Base-by-base conservation (phyloP, 2,797 vertebrate species). In the Holocentrus rufus region DNA sequence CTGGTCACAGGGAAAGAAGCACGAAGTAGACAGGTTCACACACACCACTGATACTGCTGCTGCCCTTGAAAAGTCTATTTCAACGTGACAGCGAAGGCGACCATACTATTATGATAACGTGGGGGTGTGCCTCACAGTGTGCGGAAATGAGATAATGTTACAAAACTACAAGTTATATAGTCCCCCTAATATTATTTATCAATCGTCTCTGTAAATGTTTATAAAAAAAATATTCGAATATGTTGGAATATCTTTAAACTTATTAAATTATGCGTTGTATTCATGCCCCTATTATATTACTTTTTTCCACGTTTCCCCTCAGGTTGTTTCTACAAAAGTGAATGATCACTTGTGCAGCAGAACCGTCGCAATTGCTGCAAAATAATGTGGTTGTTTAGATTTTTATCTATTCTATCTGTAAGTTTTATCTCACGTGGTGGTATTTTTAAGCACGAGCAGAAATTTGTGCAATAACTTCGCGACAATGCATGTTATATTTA, bases 61-160 rank as follows among this genome's bases (percentile, higher is more conserved):
- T 93, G 93, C 80, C 94, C 94, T 95, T 95, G 91, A 93, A 90
- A 75, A 85, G 81, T 81, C 52, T 80, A 62, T 54, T 81, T 89
- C 77, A 91, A 90, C 64, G 79, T 90, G 86, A 87, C 86, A 80
- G 69, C 2, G 20, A 71, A 62, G 55, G 0, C 5, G 90, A 82
- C 68, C 20, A 85, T 90, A 93, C 93, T 92, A 94, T 85, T 87
- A 22, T 57, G 1, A 1, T 0, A 0, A 20, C 0, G 39, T 25
- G 63, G 83, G 85, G 86, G 86, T 56, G 30, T 25, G 0, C 11
- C 1, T 50, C 0, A 1, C 3, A n/a, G 1, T 58, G 39, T 27
- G 18, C 3, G 20, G 1, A 7, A 61, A 18, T 64, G 70, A 61
- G 1, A 54, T 18, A 25, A 55, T 23, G 14, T 7, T n/a, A 25